Evolutionary conservation across 1,140 invertebrate species (phyloP).

Genomic region (Drosophila kanapiae): DNA sequence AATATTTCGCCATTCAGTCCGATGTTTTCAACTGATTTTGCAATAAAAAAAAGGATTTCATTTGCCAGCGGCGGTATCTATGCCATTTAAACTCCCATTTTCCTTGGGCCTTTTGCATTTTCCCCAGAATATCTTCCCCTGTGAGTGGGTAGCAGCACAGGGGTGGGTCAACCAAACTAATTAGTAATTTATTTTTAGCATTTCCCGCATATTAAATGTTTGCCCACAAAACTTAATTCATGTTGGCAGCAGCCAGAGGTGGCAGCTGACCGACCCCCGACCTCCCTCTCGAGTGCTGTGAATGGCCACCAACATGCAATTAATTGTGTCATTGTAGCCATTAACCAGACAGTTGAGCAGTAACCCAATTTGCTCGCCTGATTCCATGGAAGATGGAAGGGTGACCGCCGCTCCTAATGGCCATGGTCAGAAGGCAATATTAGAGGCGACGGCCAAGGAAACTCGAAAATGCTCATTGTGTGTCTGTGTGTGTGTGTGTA

Average conservation of each 20-base stretch:
- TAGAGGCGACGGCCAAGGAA: slow-evolving; percentile 37
- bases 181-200: slow-evolving; percentile 75
- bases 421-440: slow-evolving; percentile 33
- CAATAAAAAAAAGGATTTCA: not conserved
- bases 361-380: slow-evolving; percentile 80
- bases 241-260: slow-evolving; percentile 39
- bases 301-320: slow-evolving; percentile 75
- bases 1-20: not conserved
- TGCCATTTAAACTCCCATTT: not conserved
- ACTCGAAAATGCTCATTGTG: slow-evolving; percentile 44
- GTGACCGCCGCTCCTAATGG: slow-evolving; percentile 66
- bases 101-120: not conserved
- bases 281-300: slow-evolving; percentile 16
- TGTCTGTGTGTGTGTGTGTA: slow-evolving; percentile 22
- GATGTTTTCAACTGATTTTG: not conserved
- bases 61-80: not conserved
- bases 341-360: slow-evolving; percentile 83
- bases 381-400: slow-evolving; percentile 29
- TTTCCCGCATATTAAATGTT: slow-evolving; percentile 72
- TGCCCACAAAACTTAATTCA: slow-evolving; percentile 68
- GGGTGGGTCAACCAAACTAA: slow-evolving; percentile 20
- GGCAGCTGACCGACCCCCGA: not conserved
- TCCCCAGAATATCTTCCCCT: slow-evolving; percentile 3
- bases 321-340: slow-evolving; percentile 82
- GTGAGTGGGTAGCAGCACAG: slow-evolving; percentile 20